Evolutionary conservation across 2,797 vertebrate species (phyloP).

Genomic region (Hyperoplus lanceolatus): DNA sequence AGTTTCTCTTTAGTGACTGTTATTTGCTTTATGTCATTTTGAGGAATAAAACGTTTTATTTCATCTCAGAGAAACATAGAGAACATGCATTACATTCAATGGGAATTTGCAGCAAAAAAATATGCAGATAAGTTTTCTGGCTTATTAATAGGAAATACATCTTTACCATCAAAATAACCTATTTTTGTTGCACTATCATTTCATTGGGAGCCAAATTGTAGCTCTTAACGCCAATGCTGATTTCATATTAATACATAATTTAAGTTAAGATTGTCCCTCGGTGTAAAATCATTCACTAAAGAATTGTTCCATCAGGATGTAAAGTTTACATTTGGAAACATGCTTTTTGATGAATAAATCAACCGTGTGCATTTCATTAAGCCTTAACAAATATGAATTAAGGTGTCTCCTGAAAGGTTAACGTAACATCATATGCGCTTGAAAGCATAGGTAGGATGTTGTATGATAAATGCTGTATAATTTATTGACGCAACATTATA

Average conservation of each 20-base stretch:
- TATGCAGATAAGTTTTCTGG: neutral
- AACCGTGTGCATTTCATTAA: neutral
- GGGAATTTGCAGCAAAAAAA: slow-evolving; percentile 5
- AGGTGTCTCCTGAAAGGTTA: neutral
- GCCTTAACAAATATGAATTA: neutral
- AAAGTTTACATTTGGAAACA: neutral
- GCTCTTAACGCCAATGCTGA: slow-evolving; percentile 1
- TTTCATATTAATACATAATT: slow-evolving; percentile 12
- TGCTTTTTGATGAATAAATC: neutral
- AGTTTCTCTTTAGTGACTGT: neutral
- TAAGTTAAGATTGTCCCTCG: slow-evolving; percentile 6
- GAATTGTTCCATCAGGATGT: slow-evolving; percentile 1
- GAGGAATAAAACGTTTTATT: neutral
- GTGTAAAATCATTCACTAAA: slow-evolving; percentile 9
- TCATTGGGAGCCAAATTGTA: neutral
- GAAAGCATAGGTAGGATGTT: neutral
- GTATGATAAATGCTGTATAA: neutral
- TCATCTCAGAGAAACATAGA: neutral
- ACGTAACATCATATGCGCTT: neutral
- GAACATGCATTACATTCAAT: neutral
- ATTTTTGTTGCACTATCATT: neutral
- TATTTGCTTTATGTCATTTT: no score
- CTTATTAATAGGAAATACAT: neutral
- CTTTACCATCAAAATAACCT: neutral
- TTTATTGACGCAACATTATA: no score